phyloP scores from a whole-genome alignment of 2,888 invertebrate species.

The Habrosyne pyritoides region DNA sequence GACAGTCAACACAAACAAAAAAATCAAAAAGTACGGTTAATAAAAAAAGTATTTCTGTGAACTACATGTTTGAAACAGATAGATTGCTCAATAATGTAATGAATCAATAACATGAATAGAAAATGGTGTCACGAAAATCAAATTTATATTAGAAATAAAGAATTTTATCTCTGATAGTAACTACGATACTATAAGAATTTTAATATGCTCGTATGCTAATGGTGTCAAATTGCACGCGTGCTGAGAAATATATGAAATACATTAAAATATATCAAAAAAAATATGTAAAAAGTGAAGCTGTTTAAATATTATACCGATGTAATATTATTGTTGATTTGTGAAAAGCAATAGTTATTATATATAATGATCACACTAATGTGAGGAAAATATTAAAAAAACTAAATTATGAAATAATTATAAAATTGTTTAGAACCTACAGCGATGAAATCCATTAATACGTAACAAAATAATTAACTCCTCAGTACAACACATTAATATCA shows the following conservation, averaged over 20 bases:
- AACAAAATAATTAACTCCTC: conserved; percentile 25
- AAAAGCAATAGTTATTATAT: conserved; percentile 31
- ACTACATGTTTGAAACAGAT: conserved; percentile 17
- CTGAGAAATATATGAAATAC: conserved; percentile 47
- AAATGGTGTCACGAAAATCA: conserved; percentile 61
- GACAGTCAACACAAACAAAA: not conserved
- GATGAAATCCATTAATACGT: conserved; percentile 32
- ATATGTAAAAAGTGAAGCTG: conserved; percentile 42
- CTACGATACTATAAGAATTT: conserved; percentile 54
- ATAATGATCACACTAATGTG: conserved; percentile 19
- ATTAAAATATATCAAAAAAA: conserved; percentile 26
- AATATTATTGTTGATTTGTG: conserved; percentile 44
- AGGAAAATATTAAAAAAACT: conserved; percentile 31
- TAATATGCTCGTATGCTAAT: conserved; percentile 73
- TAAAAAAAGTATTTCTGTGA: conserved; percentile 9
- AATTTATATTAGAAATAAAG: conserved; percentile 61
- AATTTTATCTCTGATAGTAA: conserved; percentile 70
- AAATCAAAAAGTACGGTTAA: not conserved
- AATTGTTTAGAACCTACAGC: conserved; percentile 36
- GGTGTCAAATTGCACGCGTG: conserved; percentile 79
- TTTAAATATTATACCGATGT: conserved; percentile 35
- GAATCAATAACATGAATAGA: conserved; percentile 36
- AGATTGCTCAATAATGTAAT: conserved; percentile 61
- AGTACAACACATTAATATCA: conserved; percentile 56
- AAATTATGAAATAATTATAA: conserved; percentile 31